Base-by-base conservation (phyloP, 2,888 invertebrate species). In the Plusia festucae region DNA sequence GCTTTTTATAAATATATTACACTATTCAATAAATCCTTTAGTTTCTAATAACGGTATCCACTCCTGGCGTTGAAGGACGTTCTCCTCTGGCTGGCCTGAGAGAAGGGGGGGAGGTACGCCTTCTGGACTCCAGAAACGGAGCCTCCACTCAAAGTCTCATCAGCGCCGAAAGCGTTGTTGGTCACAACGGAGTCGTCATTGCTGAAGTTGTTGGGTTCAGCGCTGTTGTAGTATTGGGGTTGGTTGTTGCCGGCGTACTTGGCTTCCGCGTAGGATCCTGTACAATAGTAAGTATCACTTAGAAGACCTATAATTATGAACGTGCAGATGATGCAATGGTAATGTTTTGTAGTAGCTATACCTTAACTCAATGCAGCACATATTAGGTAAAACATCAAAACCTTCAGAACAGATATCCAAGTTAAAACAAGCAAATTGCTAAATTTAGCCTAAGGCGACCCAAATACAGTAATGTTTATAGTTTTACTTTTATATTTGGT, bases 201-300 rank as follows among this genome's bases (percentile, higher is more conserved):
- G 46, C 74, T 80, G 8, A 79, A 79, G 59, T 77, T 81, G 62
- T 79, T 80, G 18, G 72, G 70, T 40, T 73, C 72, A 70, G 68
- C 65, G 60, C 53, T 62, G 49, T 65, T 69, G 60, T 68, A 67
- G 52, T 55, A 69, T 11, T 68, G 70, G 44, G 69, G 78, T 53
- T 65, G 67, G 60, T 15, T 70, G 68, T 63, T 65, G 24, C 18
- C 79, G 5, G 72, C 70, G 67, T 91, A 93, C 82, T 92, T 93
- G 15, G 75, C 88, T 69, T 89, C 90, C 44, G 13, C 90, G 87
- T 94, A 94, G 0, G 91, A 89, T 20, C 94, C 94, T 94, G 84
- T 4, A 70, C 70, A 58, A 30, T 13, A 57, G 70, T 60, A 18
- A 49, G 0, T 32, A n/a, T 30, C 30, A 9, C 9, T 30, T 30